These are phyloP conservation scores for Drosophila littoralis DNA, from an alignment of 1,140 invertebrate genomes.

Conservation along the genomic window DNA sequence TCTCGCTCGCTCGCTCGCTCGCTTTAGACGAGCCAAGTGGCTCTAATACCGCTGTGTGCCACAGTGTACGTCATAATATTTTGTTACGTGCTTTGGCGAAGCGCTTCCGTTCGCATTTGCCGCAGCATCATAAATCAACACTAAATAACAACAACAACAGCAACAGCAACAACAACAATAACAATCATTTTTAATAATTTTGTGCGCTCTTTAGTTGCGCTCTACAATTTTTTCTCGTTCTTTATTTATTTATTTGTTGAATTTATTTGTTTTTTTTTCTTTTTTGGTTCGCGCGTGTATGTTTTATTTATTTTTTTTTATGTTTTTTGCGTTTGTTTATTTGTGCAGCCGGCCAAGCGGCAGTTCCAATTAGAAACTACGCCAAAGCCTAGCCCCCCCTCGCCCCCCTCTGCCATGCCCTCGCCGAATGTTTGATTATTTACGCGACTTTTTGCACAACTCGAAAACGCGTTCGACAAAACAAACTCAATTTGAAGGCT, in stretches of 20 bases:
- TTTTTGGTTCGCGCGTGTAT: conserved; percentile 37
- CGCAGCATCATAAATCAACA: conserved; percentile 78
- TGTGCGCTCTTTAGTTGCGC: conserved; percentile 36
- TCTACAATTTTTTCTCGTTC: conserved; percentile 20
- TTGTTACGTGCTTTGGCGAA: conserved; percentile 45
- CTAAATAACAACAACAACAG: conserved; percentile 59
- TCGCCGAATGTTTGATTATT: conserved; percentile 14
- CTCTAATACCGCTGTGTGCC: conserved; percentile 25
- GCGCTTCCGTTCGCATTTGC: conserved; percentile 62
- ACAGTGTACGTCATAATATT: conserved; percentile 58
- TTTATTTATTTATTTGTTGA: conserved; percentile 43
- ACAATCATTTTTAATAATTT: conserved; percentile 63
- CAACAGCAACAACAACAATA: conserved; percentile 29
- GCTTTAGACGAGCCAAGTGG: conserved; percentile 8
- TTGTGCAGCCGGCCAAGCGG: conserved; percentile 57
- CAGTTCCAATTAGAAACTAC: conserved; percentile 48
- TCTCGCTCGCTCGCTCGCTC: conserved; percentile 5
- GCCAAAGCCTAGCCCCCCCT: conserved; percentile 10
- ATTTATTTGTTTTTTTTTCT: conserved; percentile 40
- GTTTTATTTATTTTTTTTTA: conserved; percentile 24
- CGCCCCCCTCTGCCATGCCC: not conserved
- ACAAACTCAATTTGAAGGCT: conserved; percentile 13
- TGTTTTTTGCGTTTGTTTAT: conserved; percentile 58
- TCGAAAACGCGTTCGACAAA: conserved; percentile 58
- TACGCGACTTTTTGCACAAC: conserved; percentile 39